Evolutionary conservation across 2,797 vertebrate genomes (phyloP).

Genomic region (Esox lucius): DNA sequence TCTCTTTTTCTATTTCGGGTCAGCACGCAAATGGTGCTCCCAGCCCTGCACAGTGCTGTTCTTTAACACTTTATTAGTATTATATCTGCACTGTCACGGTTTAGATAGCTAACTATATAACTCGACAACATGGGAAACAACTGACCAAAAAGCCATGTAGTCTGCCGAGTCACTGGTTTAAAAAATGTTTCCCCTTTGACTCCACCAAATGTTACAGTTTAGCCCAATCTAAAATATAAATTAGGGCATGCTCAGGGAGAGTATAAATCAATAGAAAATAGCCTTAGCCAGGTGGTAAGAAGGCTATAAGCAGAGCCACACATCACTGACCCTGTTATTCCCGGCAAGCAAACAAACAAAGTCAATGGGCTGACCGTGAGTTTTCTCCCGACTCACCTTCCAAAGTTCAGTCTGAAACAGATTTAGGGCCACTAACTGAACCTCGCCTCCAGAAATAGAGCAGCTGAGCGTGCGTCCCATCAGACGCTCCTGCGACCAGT

Average conservation of each 20-base stretch:
- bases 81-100: not conserved
- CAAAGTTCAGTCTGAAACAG: constrained; percentile 55
- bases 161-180: not conserved
- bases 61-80: not conserved
- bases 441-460: constrained; percentile 69
- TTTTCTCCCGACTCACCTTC: constrained; percentile 43
- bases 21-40: constrained; percentile 6
- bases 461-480: constrained; percentile 40
- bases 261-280: not conserved
- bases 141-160: not conserved
- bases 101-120: not conserved
- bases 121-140: not conserved
- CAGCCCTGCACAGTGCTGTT: not conserved
- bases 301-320: not conserved
- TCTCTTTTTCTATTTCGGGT: constrained; percentile 51
- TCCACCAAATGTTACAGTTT: not conserved
- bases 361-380: constrained; percentile 2
- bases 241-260: not conserved
- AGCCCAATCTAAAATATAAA: not conserved
- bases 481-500: constrained; percentile 33
- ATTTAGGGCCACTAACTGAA: constrained; percentile 49
- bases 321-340: constrained; percentile 35
- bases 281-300: not conserved
- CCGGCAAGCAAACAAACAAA: constrained; percentile 34
- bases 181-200: not conserved